Evolutionary conservation across 2,888 invertebrate species (phyloP).

Genomic region (Thysanoteuthis rhombus): DNA sequence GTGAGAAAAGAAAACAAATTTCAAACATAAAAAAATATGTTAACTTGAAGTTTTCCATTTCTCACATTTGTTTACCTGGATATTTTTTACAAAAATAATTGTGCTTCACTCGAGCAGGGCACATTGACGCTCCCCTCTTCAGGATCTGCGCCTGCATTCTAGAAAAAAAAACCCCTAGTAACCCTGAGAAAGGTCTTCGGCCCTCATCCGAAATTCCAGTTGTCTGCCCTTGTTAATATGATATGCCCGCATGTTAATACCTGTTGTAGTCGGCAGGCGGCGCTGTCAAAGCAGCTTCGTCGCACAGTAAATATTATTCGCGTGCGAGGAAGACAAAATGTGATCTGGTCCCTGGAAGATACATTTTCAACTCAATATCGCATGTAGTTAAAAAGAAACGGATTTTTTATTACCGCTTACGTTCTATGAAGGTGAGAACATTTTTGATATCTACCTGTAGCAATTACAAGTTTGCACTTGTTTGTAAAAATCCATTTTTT

Average conservation of each 20-base stretch:
- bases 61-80: too few species aligned
- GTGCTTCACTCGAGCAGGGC: too few species aligned
- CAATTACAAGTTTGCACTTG: not conserved
- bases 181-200: too few species aligned
- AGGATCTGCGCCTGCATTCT: too few species aligned
- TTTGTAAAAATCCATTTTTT: not conserved
- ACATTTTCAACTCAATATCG: not conserved
- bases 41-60: too few species aligned
- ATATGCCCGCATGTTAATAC: not conserved
- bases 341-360: not conserved
- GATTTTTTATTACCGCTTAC: not conserved
- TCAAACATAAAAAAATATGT: too few species aligned
- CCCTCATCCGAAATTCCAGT: not conserved
- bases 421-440: not conserved
- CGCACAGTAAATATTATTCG: not conserved
- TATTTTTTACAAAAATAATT: too few species aligned
- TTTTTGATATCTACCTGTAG: not conserved
- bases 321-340: not conserved
- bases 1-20: too few species aligned
- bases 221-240: not conserved
- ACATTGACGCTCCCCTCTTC: too few species aligned
- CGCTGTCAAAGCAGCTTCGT: not conserved
- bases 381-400: not conserved
- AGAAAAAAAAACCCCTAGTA: too few species aligned
- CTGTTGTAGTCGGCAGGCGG: not conserved